Percentiles rank a stretch among this genome's conserved stretches.
Conservation (phyloP, 2,113 vertebrate species). For the Myotis brandtii region DNA sequence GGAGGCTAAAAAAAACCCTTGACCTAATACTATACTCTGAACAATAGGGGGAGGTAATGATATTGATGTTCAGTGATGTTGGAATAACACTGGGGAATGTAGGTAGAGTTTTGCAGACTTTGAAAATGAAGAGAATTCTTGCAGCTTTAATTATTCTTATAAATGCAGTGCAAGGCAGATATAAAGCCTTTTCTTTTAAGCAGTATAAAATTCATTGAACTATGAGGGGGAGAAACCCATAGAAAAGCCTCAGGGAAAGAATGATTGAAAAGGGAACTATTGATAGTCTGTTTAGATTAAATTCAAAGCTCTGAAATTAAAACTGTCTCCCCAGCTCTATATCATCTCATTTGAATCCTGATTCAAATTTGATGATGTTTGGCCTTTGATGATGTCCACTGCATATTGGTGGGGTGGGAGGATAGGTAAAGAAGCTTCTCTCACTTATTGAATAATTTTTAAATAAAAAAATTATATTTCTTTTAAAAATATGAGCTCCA, state of each 20-base stretch:
- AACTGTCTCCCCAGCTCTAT: background rate
- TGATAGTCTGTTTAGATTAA: conserved; percentile 65
- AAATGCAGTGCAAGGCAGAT: conserved; percentile 25
- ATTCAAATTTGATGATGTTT: background rate
- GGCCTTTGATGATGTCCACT: background rate
- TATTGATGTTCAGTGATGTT: background rate
- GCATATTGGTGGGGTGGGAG: background rate
- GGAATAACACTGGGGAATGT: background rate
- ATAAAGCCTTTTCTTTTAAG: conserved; percentile 62
- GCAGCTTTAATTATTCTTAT: conserved; percentile 58
- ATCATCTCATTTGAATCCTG: conserved; percentile 30
- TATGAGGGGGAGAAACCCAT: background rate
- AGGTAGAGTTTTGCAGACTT: conserved; percentile 42
- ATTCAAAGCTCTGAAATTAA: conserved; percentile 71
- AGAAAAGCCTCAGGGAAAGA: conserved; percentile 61
- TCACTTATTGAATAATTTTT: background rate
- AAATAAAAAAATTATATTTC: background rate
- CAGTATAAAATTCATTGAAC: conserved; percentile 66
- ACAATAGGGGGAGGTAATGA: background rate
- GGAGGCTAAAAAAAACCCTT: background rate
- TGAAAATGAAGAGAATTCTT: conserved; percentile 51
- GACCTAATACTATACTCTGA: background rate
- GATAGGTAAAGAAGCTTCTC: background rate
- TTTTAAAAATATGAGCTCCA: background rate
- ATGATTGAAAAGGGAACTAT: conserved; percentile 41